Evolutionary conservation across 2,888 invertebrate genomes (phyloP).

Genomic region (Ectemnius cavifrons): DNA sequence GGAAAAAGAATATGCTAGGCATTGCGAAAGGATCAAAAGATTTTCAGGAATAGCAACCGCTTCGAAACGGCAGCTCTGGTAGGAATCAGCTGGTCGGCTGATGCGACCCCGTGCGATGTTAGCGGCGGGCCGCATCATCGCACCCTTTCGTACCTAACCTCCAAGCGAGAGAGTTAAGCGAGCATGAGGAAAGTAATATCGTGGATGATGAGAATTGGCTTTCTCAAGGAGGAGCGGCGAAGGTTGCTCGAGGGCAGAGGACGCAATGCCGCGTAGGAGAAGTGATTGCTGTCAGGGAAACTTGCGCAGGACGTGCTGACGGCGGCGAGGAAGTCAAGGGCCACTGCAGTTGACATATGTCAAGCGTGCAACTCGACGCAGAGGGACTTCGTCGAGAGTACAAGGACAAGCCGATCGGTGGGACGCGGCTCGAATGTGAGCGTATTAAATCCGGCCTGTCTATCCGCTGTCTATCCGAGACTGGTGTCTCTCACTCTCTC

Average conservation of each 20-base stretch:
- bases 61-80: not conserved
- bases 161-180: slow-evolving; percentile 24
- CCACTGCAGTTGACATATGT: slow-evolving; percentile 61
- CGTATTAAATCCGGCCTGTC: slow-evolving; percentile 14
- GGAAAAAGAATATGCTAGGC: slow-evolving; percentile 5
- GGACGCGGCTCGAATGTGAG: slow-evolving; percentile 35
- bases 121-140: slow-evolving; percentile 19
- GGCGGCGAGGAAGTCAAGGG: slow-evolving; percentile 47
- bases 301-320: slow-evolving; percentile 42
- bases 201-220: not conserved
- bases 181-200: not conserved
- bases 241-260: slow-evolving; percentile 20
- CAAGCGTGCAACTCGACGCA: slow-evolving; percentile 48
- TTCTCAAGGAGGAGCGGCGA: not conserved
- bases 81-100: slow-evolving; percentile 4
- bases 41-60: no score
- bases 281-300: slow-evolving; percentile 30
- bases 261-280: slow-evolving; percentile 49
- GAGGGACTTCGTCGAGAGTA: slow-evolving; percentile 33
- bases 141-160: slow-evolving; percentile 48
- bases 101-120: slow-evolving; percentile 7
- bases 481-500: no score
- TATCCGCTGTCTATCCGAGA: no score
- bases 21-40: no score
- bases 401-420: slow-evolving; percentile 26